These are phyloP conservation scores for Eospalax fontanierii DNA, from an alignment of 2,797 vertebrate species.

Conservation along the genomic window DNA sequence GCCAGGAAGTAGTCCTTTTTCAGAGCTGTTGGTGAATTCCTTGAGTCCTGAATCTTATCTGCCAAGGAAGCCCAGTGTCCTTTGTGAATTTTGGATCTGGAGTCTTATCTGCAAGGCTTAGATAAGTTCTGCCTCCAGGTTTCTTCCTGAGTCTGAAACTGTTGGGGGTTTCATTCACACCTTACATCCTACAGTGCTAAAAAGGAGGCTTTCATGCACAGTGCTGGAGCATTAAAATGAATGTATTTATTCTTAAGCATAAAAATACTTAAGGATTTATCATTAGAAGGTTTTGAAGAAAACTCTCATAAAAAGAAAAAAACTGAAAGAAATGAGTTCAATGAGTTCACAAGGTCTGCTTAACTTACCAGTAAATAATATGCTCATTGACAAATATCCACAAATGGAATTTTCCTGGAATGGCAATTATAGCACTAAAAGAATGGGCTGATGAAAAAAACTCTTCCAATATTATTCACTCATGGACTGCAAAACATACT, in stretches of 20 bases:
- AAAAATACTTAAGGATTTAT: background rate
- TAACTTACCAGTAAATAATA: background rate
- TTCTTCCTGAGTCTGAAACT: no score
- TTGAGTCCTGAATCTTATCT: no score
- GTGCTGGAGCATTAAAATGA: background rate
- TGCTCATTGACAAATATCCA: background rate
- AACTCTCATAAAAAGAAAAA: no score
- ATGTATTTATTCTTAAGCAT: background rate
- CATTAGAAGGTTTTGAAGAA: background rate
- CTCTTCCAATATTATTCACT: background rate
- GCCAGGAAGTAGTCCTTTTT: no score
- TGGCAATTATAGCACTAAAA: no score
- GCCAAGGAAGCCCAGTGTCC: no score
- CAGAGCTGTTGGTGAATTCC: no score
- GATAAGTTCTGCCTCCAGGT: no score
- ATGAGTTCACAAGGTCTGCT: background rate
- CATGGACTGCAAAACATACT: fast-evolving
- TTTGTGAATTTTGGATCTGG: no score
- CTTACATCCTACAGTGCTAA: fast-evolving
- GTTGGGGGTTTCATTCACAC: no score
- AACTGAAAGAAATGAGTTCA: background rate
- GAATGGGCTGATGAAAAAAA: background rate
- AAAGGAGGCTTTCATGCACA: background rate
- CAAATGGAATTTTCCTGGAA: background rate
- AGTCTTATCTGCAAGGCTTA: no score